Evolutionary conservation across 2,113 vertebrate genomes (phyloP), one percentile per base, ranked within the genome.

Genomic region (Opisthocomus hoazin): DNA sequence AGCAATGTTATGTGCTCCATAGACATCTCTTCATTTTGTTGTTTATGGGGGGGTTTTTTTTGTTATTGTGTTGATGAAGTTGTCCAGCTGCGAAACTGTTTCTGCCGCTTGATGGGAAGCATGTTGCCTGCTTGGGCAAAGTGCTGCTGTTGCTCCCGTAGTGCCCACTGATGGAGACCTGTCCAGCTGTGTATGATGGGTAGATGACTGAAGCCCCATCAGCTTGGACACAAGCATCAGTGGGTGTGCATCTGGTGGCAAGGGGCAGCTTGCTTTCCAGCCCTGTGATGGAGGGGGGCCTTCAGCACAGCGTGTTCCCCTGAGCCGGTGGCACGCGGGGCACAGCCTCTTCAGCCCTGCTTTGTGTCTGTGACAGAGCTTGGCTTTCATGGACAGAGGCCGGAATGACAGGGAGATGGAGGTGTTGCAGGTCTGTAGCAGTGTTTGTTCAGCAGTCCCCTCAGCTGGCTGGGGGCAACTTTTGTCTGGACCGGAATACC

Each of bases 401-500:
- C 15, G 14, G 75, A 93, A 74, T 64, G 86, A 68, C 58, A 58
- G 46, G 56, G 70, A 75, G 87, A 57, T 88, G 84, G 84, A 74
- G 56, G 24, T 77, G 51, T 60, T 95, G 41, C 3, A 4, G 51
- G 23, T 69, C 63, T 93, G 63, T 24, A 79, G 75, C 74, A 79
- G 70, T 69, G 77, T 77, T 45, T 82, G 63, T 89, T 95, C 89
- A 94, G 45, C 54, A 46, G n/a, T 87, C 79, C 60, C 69, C 83
- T 90, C 53, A 73, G 91, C 91, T 97, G 75, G 39, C 86, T 88
- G 29, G 80, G 74, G 90, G 90, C 90, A 92, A 86, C 63, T 97
- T 96, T 94, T 94, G 64, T 90, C 69, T 84, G 60, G 48, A 22
- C 91, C 90, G 11, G 5, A 84, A 83, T 95, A 68, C 53, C 14